Conservation (phyloP, 2,888 invertebrate genomes). For the Eupithecia abbreviata region DNA sequence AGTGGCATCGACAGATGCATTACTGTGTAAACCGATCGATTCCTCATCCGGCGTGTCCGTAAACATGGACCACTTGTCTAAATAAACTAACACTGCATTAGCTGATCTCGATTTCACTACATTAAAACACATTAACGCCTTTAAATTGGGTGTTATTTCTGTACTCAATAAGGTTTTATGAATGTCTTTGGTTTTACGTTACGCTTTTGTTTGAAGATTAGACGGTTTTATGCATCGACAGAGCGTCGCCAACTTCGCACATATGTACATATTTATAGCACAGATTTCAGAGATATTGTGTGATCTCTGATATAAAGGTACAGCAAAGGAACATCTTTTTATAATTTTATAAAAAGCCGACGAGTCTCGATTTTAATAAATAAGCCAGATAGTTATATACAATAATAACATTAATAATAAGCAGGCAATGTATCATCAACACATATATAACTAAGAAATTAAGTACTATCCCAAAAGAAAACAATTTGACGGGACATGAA, state of each 20-base stretch:
- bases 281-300: no score
- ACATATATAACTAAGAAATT: no score
- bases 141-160: conserved; percentile 74
- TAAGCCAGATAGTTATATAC: no score
- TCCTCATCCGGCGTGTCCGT: conserved; percentile 77
- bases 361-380: no score
- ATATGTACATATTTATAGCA: not conserved
- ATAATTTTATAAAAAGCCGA: no score
- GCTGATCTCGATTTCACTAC: conserved; percentile 81
- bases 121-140: conserved; percentile 83
- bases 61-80: conserved; percentile 83
- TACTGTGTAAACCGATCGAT: conserved; percentile 81
- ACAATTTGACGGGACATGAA: no score
- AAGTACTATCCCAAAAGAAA: no score
- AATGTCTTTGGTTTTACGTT: conserved; percentile 32
- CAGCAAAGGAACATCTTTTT: not conserved
- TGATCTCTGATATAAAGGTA: no score
- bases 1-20: conserved; percentile 76
- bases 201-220: conserved; percentile 45
- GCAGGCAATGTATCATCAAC: no score
- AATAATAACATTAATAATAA: no score
- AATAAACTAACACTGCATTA: conserved; percentile 81
- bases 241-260: not conserved
- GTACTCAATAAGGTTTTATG: conserved; percentile 60
- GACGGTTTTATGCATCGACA: conserved; percentile 22